phyloP scores from a whole-genome alignment of 2,113 vertebrate species.

The Epinephelus lanceolatus region DNA sequence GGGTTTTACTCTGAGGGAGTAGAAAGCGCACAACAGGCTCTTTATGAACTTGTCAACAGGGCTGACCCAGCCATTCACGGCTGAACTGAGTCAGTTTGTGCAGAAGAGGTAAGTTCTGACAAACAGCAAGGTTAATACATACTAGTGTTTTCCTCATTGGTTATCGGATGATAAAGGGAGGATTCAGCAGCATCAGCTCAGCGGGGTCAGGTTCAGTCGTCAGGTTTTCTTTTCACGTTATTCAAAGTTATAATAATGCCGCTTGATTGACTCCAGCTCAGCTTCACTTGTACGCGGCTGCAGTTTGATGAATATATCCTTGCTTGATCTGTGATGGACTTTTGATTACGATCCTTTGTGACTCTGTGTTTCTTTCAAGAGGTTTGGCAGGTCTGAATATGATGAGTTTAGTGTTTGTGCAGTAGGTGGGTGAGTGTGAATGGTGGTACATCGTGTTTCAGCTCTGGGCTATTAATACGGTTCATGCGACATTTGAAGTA shows the following conservation, averaged over 20 bases:
- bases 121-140: constrained; percentile 54
- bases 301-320: constrained; percentile 23
- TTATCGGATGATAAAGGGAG: constrained; percentile 67
- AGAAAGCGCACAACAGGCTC: constrained; percentile 19
- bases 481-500: constrained; percentile 14
- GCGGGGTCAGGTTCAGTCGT: constrained; percentile 22
- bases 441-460: not conserved
- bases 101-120: constrained; percentile 32
- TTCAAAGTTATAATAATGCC: constrained; percentile 30
- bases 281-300: not conserved
- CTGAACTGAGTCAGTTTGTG: constrained; percentile 27
- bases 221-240: constrained; percentile 20
- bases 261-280: constrained; percentile 28
- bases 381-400: constrained; percentile 18
- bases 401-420: constrained; percentile 16
- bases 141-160: constrained; percentile 69
- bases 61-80: constrained; percentile 38
- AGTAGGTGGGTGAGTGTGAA: not conserved
- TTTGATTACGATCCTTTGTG: constrained; percentile 30
- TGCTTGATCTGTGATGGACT: constrained; percentile 18
- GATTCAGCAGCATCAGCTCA: constrained; percentile 25
- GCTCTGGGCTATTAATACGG: not conserved
- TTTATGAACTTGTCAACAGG: constrained; percentile 31
- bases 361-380: constrained; percentile 16
- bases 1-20: constrained; percentile 10